These are phyloP conservation scores for Troides aeacus DNA, from an alignment of 2,888 invertebrate genomes.

Conservation along the genomic window DNA sequence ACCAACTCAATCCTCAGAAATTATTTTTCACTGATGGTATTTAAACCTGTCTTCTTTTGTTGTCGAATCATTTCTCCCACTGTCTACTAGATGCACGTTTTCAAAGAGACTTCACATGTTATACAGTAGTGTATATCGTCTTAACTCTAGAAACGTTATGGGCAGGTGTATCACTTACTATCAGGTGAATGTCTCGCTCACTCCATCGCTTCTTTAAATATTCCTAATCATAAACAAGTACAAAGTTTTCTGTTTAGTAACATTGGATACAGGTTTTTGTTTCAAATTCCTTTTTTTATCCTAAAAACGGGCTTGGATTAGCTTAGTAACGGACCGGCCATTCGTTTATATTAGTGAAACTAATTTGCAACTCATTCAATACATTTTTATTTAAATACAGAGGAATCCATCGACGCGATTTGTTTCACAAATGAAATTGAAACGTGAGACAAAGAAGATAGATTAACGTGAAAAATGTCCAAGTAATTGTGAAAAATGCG, in stretches of 20 bases:
- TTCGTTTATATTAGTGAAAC: slow-evolving; percentile 24
- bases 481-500: slow-evolving; percentile 78
- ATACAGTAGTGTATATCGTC: no score
- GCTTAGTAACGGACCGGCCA: background rate
- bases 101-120: no score
- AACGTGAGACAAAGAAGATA: slow-evolving; percentile 71
- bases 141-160: no score
- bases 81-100: no score
- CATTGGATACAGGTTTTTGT: background rate
- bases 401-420: slow-evolving; percentile 58
- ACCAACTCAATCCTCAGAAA: no score
- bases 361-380: slow-evolving; percentile 31
- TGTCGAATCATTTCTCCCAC: no score
- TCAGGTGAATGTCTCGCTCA: no score
- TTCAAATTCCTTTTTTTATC: background rate
- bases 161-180: no score
- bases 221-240: background rate
- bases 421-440: slow-evolving; percentile 67
- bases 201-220: no score
- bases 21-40: no score
- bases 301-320: background rate
- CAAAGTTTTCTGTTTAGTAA: background rate
- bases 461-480: slow-evolving; percentile 72
- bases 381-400: slow-evolving; percentile 51
- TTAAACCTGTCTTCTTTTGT: no score